These are phyloP conservation scores for Aspidapion aeneum DNA, from an alignment of 2,888 invertebrate genomes.

Conservation along the genomic window DNA sequence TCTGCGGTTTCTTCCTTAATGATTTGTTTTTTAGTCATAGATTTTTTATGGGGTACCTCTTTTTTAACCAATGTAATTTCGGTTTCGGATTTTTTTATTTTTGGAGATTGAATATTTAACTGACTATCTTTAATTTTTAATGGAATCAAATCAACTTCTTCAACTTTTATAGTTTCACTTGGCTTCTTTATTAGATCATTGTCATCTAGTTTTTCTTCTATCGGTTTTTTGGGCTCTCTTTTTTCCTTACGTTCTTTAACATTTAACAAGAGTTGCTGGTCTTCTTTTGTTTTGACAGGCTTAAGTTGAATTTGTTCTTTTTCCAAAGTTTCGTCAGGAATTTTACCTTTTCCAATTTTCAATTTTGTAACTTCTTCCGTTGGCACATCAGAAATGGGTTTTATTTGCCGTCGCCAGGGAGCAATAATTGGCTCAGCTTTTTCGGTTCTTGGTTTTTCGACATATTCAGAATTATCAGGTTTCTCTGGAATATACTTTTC, in stretches of 20 bases:
- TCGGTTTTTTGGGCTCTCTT: conserved; percentile 44
- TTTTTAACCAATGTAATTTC: conserved; percentile 49
- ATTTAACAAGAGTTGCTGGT: conserved; percentile 23
- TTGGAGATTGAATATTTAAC: conserved; percentile 36
- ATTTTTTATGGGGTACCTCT: conserved; percentile 26
- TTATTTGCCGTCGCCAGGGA: conserved; percentile 43
- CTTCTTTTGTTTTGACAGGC: conserved; percentile 39
- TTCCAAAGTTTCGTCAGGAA: conserved; percentile 39
- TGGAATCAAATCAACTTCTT: conserved; percentile 37
- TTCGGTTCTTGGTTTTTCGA: conserved; percentile 34
- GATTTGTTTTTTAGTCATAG: conserved; percentile 28
- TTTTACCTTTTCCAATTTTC: conserved; percentile 44
- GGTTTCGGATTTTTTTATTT: conserved; percentile 45
- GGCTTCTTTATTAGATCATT: conserved; percentile 45
- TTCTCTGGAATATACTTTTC: conserved; percentile 38
- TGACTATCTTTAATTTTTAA: conserved; percentile 41
- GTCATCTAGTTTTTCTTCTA: conserved; percentile 40
- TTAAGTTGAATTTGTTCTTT: conserved; percentile 42
- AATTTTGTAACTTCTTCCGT: conserved; percentile 39
- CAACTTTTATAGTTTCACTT: conserved; percentile 35
- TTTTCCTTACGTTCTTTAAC: conserved; percentile 30
- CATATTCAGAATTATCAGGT: conserved; percentile 35
- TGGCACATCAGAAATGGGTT: conserved; percentile 40
- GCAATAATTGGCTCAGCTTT: conserved; percentile 36
- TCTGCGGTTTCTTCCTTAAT: conserved; percentile 44